Percentiles rank a stretch among this genome's conserved stretches.
Conservation (phyloP, 2,888 invertebrate species). For the Venusia cambrica region DNA sequence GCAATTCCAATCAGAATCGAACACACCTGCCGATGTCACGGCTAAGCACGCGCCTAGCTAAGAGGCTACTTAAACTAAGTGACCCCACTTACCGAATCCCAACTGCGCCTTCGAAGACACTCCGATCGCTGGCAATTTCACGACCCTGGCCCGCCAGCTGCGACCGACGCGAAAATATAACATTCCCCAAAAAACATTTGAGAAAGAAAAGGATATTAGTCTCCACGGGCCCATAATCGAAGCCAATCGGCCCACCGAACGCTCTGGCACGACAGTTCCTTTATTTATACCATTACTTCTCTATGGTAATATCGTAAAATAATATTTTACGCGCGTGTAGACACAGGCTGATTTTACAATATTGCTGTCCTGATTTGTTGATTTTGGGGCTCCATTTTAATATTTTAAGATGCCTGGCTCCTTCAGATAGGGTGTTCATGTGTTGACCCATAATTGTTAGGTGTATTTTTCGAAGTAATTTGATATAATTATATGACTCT, state of each 20-base stretch:
- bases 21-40: conserved; percentile 68
- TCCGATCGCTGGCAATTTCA: conserved; percentile 61
- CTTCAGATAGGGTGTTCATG: neutral
- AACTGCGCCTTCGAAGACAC: conserved; percentile 60
- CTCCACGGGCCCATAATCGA: conserved; percentile 79
- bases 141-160: conserved; percentile 68
- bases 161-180: conserved; percentile 76
- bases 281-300: conserved; percentile 68
- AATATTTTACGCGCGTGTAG: conserved; percentile 57
- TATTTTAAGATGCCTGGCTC: conserved; percentile 12
- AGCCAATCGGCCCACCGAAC: conserved; percentile 74
- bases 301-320: conserved; percentile 64
- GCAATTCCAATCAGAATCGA: conserved; percentile 72
- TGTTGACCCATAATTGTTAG: too few relatives aligned
- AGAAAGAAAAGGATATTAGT: conserved; percentile 78
- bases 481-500: too few relatives aligned
- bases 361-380: conserved; percentile 36
- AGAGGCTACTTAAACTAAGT: conserved; percentile 78
- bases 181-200: conserved; percentile 74
- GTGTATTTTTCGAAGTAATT: too few relatives aligned
- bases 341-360: conserved; percentile 52
- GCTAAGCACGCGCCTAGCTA: conserved; percentile 65
- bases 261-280: conserved; percentile 63
- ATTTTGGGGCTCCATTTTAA: conserved; percentile 24
- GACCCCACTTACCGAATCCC: conserved; percentile 69